Evolutionary conservation across 1,140 invertebrate genomes (phyloP).

Genomic region (Macrostomum lignano): DNA sequence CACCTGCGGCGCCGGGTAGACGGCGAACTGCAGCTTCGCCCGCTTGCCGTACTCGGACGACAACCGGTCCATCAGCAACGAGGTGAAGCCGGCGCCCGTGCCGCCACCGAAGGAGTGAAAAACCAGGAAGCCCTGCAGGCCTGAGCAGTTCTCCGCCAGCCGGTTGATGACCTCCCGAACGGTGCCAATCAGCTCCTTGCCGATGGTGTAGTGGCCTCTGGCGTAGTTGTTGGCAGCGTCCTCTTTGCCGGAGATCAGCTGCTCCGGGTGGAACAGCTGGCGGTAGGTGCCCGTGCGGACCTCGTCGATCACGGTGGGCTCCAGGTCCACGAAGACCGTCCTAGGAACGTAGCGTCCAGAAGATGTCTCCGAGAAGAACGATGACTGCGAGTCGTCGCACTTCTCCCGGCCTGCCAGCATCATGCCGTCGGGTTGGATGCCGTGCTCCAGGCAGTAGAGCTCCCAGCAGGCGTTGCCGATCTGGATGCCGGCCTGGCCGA

Average conservation of each 20-base stretch:
- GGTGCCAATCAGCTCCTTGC: conserved; percentile 18
- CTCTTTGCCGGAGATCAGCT: conserved; percentile 20
- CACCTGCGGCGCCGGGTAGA: conserved; percentile 1
- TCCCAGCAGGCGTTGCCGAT: conserved; percentile 47
- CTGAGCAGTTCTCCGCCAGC: conserved; percentile 42
- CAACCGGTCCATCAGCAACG: conserved; percentile 52
- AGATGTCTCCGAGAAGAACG: conserved; percentile 34
- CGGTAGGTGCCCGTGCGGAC: conserved; percentile 14
- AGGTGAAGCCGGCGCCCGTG: conserved; percentile 54
- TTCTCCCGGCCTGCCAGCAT: conserved; percentile 22
- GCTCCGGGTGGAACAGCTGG: conserved; percentile 26
- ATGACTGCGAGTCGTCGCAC: conserved; percentile 28
- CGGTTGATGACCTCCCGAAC: conserved; percentile 13
- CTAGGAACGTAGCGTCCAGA: conserved; percentile 55
- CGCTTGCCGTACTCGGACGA: conserved; percentile 29
- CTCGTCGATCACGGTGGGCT: conserved; percentile 8
- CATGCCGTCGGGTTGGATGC: conserved; percentile 48
- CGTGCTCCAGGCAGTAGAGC: conserved; percentile 51
- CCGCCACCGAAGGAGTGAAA: conserved; percentile 62
- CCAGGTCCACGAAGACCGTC: conserved; percentile 45
- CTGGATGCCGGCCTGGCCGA: conserved; percentile 53
- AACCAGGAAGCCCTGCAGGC: conserved; percentile 49
- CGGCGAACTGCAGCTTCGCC: neutral
- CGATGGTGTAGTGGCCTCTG: conserved; percentile 18
- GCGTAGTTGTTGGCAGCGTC: conserved; percentile 27